Percentiles rank a stretch among this genome's conserved stretches.
These are phyloP conservation scores for Premnoplex brunnescens DNA, from an alignment of 2,797 vertebrate species.

Conservation along the genomic window DNA sequence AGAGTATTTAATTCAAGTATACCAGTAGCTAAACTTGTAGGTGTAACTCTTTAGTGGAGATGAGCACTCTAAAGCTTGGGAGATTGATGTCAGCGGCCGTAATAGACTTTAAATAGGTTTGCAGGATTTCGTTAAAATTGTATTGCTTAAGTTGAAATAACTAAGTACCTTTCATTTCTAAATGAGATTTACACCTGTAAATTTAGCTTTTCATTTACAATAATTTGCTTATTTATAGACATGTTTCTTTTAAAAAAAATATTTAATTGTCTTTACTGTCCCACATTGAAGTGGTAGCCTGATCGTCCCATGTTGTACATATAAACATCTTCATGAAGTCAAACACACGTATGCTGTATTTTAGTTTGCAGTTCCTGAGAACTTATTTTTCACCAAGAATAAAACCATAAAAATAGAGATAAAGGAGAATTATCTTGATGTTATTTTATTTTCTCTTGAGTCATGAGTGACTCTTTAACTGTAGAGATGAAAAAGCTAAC, in stretches of 20 bases:
- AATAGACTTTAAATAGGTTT: constrained; percentile 70
- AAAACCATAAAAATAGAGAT: background rate
- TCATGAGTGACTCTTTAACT: background rate
- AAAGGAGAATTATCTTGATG: background rate
- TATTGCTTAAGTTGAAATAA: constrained; percentile 67
- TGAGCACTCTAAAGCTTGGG: constrained; percentile 51
- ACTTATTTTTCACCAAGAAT: background rate
- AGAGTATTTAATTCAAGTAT: constrained; percentile 10
- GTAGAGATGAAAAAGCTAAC: background rate
- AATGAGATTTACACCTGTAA: constrained; percentile 59
- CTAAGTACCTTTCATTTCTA: constrained; percentile 62
- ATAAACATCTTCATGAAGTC: background rate
- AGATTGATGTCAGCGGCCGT: constrained; percentile 62
- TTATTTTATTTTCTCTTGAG: background rate
- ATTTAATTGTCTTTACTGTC: background rate
- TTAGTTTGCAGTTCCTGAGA: background rate
- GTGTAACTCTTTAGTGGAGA: constrained; percentile 59
- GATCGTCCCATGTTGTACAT: background rate
- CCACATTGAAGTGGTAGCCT: background rate
- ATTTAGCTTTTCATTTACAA: constrained; percentile 28
- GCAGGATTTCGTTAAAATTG: constrained; percentile 60
- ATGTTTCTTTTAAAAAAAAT: background rate
- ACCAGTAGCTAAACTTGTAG: constrained; percentile 56
- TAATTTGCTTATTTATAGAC: constrained; percentile 13
- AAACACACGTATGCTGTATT: background rate